Evolutionary conservation across 1,140 invertebrate species (phyloP).

Genomic region (Eumeta japonica): DNA sequence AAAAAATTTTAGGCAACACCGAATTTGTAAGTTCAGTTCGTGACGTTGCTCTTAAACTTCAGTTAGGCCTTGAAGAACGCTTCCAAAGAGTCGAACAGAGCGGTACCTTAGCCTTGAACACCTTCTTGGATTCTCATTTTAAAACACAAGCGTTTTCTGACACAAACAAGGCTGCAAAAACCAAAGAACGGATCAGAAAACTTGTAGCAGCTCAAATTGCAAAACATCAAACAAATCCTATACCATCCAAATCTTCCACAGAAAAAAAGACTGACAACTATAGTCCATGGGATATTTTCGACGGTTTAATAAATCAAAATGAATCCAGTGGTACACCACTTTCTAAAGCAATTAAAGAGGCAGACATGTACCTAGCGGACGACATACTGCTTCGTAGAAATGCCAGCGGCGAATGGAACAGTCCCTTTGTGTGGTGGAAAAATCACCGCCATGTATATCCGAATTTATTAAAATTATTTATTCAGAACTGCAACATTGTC

Average conservation of each 20-base stretch:
- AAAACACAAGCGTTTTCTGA: conserved; percentile 17
- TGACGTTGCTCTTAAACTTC: conserved; percentile 6
- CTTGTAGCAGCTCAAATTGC: conserved; percentile 5
- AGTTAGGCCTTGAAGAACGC: conserved; percentile 9
- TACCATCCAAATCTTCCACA: neutral
- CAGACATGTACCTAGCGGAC: conserved; percentile 12
- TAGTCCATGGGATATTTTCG: conserved; percentile 8
- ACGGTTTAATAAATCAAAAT: conserved; percentile 1
- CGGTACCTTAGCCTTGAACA: conserved; percentile 14
- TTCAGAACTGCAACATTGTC: conserved; percentile 12
- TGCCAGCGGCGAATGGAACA: conserved; percentile 6
- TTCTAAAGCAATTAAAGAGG: conserved; percentile 12
- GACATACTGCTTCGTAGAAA: conserved; percentile 10
- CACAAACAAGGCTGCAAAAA: conserved; percentile 8
- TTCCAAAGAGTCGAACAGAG: conserved; percentile 11
- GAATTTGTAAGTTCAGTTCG: neutral
- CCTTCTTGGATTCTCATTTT: conserved; percentile 20
- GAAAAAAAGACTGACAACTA: conserved; percentile 4
- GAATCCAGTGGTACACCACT: conserved; percentile 8
- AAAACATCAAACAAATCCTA: conserved; percentile 4
- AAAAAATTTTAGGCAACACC: conserved; percentile 4
- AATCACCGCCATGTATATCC: conserved; percentile 15
- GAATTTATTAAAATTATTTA: conserved; percentile 14
- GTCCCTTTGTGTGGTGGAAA: conserved; percentile 17
- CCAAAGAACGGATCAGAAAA: conserved; percentile 11